Evolutionary conservation across 2,113 vertebrate species (phyloP).

Genomic region (Myotis yumanensis): DNA sequence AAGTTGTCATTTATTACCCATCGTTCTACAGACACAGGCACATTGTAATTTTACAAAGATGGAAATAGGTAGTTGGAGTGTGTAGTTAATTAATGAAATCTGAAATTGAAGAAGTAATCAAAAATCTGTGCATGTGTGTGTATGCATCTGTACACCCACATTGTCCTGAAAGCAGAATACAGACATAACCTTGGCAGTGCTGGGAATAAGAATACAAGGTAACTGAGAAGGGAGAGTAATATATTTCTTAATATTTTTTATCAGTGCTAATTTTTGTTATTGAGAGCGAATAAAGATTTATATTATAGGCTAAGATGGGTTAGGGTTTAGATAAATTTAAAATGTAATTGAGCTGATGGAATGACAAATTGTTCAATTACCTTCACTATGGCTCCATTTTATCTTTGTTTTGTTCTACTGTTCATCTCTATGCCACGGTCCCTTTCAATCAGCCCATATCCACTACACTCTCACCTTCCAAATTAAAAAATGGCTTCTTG

Average conservation of each 20-base stretch:
- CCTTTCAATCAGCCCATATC: neutral
- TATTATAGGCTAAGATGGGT: neutral
- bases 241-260: neutral
- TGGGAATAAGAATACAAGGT: neutral
- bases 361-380: neutral
- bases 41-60: neutral
- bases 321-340: neutral
- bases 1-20: neutral
- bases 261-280: neutral
- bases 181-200: neutral
- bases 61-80: neutral
- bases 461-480: neutral
- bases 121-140: neutral
- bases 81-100: neutral
- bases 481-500: neutral
- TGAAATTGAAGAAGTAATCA: neutral
- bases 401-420: neutral
- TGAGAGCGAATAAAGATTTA: neutral
- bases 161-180: neutral
- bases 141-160: rapidly evolving
- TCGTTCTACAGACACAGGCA: neutral
- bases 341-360: neutral
- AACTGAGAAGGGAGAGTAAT: neutral
- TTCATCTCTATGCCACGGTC: neutral
- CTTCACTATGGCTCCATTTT: neutral